Evolutionary conservation across 2,888 invertebrate species (phyloP).

Genomic region (Drosophila fungiperda): DNA sequence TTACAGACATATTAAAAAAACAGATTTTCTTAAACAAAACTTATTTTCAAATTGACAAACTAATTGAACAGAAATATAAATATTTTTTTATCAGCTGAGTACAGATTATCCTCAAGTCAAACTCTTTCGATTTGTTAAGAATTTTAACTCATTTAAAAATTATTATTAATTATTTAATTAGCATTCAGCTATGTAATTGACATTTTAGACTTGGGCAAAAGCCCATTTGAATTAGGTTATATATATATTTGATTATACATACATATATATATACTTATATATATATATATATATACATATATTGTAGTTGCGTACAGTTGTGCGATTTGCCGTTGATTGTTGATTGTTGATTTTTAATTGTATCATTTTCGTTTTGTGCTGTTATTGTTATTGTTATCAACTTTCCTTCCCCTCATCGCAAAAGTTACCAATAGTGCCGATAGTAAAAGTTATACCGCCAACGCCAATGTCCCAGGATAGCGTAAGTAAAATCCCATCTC

Average conservation of each 20-base stretch:
- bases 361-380: slow-evolving; percentile 59
- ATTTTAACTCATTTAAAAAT: background rate
- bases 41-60: background rate
- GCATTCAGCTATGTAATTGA: slow-evolving; percentile 14
- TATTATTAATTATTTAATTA: background rate
- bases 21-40: too few species aligned
- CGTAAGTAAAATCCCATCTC: slow-evolving; percentile 68
- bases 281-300: slow-evolving; percentile 1
- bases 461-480: slow-evolving; percentile 75
- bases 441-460: slow-evolving; percentile 75
- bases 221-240: background rate
- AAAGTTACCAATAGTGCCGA: slow-evolving; percentile 80
- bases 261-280: background rate
- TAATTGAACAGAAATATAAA: background rate
- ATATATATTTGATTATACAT: slow-evolving; percentile 1
- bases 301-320: slow-evolving; percentile 39
- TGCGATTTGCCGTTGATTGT: slow-evolving; percentile 43
- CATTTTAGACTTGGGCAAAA: slow-evolving; percentile 15
- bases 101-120: background rate
- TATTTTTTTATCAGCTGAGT: background rate
- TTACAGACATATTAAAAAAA: too few species aligned
- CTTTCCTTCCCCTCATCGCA: slow-evolving; percentile 61
- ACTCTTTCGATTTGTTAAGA: too few species aligned
- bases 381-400: slow-evolving; percentile 52
- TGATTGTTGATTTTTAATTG: slow-evolving; percentile 51